Conservation (phyloP, 2,797 vertebrate genomes). For the Rhabdomys pumilio region DNA sequence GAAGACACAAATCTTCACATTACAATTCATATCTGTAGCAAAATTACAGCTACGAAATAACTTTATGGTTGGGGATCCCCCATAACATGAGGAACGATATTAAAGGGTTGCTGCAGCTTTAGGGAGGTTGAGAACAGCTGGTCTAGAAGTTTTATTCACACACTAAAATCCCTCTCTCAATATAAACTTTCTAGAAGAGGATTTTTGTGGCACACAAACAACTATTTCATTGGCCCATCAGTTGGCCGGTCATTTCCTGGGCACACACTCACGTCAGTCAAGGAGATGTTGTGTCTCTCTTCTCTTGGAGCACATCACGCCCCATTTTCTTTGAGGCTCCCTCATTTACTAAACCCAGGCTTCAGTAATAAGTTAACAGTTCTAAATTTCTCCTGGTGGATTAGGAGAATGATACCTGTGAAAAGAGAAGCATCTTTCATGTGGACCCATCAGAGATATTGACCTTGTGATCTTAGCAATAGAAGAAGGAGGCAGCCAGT, state of each 20-base stretch:
- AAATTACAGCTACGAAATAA: neutral
- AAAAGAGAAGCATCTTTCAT: constrained; percentile 24
- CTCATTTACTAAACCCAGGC: constrained; percentile 22
- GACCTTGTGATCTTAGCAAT: neutral
- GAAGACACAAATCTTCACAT: neutral
- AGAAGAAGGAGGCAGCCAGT: neutral
- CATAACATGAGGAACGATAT: neutral
- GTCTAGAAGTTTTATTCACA: neutral
- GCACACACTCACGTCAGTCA: constrained; percentile 33
- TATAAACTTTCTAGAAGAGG: constrained; percentile 37
- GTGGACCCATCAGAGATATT: neutral
- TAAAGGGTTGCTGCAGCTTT: neutral
- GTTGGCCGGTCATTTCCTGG: neutral
- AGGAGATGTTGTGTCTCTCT: neutral
- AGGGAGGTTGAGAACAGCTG: neutral
- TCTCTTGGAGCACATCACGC: neutral
- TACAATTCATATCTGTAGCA: neutral
- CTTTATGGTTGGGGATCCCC: neutral
- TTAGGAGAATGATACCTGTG: neutral
- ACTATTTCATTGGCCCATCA: constrained; percentile 33
- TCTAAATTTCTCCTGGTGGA: neutral
- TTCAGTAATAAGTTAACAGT: constrained; percentile 29
- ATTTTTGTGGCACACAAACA: constrained; percentile 47
- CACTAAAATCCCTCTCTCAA: constrained; percentile 39
- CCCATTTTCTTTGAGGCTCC: constrained; percentile 52